Base-by-base conservation (phyloP, 2,113 vertebrate genomes). In the Oxyruncus cristatus region DNA sequence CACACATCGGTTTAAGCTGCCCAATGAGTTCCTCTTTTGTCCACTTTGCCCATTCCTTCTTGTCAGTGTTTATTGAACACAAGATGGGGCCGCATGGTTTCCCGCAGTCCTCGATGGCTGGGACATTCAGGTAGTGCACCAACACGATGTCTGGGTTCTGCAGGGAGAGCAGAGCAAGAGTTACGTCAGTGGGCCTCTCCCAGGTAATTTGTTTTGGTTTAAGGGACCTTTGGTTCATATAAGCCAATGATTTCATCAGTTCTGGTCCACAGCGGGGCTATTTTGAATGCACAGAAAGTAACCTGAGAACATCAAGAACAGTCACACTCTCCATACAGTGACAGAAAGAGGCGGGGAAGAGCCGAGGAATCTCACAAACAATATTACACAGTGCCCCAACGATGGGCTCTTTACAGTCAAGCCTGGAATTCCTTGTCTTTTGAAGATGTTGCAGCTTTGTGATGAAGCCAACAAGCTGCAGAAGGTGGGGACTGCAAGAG, bases 1-100 rank as follows among this genome's bases (percentile, higher is more conserved):
- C 98, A 99, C 99, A 99, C 99, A 99, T 99, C 8, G 99, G 99
- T 88, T 99, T 99, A 85, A 99, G 99, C 98, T 99, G 99, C 85
- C 99, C 99, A 22, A 99, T 99, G 79, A 99, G 99, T 66, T 99
- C 99, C 95, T 99, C 99, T 95, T 99, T 99, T 3, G 99, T 99
- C 99, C 99, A 99, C 95, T 99, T 99, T 6, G 99, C 99, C 99
- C 99, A 99, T 94, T 99, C 99, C 94, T 99, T 99, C 98, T 99
- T 99, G 98, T 99, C 99, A 4, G 99, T 99, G 97, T 99, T 99
- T 98, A 99, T 99, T 66, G 99, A 99, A 97, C 99, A 99, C 96
- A 99, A 96, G 97, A 99, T 99, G 41, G 99, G 99, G n/a, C 99
- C 99, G 0, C 99, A 99, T 5, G 99, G 99, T 96, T 99, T 99